These are phyloP conservation scores for Pachypanchax playfairii DNA, from an alignment of 2,113 vertebrate genomes.

Conservation along the genomic window DNA sequence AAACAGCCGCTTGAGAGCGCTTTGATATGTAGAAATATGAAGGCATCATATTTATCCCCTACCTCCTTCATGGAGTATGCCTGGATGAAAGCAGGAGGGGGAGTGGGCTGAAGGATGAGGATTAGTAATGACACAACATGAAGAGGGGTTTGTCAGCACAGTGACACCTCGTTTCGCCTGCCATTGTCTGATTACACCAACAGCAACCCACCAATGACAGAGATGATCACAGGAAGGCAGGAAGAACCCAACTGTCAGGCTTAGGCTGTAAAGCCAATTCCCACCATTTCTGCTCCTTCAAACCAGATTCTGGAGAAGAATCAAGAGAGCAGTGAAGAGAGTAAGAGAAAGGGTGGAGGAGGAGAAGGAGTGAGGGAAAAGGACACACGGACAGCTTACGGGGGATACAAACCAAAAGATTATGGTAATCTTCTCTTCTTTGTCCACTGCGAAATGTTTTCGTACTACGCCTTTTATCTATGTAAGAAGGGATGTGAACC, in stretches of 20 bases:
- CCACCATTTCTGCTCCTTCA: constrained; percentile 87
- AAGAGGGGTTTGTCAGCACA: constrained; percentile 87
- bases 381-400: constrained; percentile 97
- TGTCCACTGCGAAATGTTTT: constrained; percentile 99
- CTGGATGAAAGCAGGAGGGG: constrained; percentile 64
- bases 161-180: constrained; percentile 87
- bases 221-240: constrained; percentile 97
- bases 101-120: constrained; percentile 78
- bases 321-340: constrained; percentile 54
- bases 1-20: constrained; percentile 68
- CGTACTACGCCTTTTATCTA: constrained; percentile 99
- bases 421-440: constrained; percentile 98
- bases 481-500: constrained; percentile 98
- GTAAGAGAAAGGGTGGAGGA: constrained; percentile 55
- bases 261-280: constrained; percentile 90
- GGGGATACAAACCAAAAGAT: constrained; percentile 98
- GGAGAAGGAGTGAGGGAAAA: constrained; percentile 60
- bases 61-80: constrained; percentile 47
- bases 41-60: constrained; percentile 74
- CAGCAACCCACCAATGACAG: constrained; percentile 85
- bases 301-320: constrained; percentile 79
- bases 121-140: constrained; percentile 86
- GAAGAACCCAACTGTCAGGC: constrained; percentile 93
- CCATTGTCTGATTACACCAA: constrained; percentile 87
- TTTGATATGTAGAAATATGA: constrained; percentile 80